Evolutionary conservation across 1,140 invertebrate species (phyloP).

Genomic region (Euwallacea fornicatus): DNA sequence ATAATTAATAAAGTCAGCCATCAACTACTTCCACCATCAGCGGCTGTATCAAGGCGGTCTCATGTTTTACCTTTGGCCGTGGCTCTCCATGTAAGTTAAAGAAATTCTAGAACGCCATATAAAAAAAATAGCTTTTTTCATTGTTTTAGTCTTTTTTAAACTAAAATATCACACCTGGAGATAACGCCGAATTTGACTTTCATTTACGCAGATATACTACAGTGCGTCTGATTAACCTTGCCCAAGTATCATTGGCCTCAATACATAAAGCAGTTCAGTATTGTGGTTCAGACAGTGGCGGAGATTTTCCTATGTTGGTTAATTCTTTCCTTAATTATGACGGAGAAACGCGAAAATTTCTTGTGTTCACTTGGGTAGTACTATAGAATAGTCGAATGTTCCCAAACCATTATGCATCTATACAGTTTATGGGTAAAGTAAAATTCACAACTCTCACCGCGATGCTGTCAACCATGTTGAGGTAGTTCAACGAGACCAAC

Average conservation of each 20-base stretch:
- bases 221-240: conserved; percentile 34
- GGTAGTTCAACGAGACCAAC: neutral
- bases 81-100: neutral
- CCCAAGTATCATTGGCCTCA: conserved; percentile 37
- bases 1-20: neutral
- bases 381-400: neutral
- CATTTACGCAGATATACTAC: conserved; percentile 21
- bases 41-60: conserved; percentile 1
- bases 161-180: conserved; percentile 7
- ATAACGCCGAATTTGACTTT: conserved; percentile 34
- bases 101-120: neutral
- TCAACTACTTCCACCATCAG: conserved; percentile 6
- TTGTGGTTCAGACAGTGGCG: conserved; percentile 23
- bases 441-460: neutral
- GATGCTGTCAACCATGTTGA: neutral
- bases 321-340: neutral
- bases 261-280: conserved; percentile 27
- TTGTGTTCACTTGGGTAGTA: neutral
- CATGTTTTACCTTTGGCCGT: neutral
- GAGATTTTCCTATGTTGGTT: neutral
- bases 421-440: neutral
- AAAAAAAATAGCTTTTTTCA: neutral
- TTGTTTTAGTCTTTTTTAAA: conserved; percentile 4
- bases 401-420: neutral
- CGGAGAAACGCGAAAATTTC: too few relatives aligned